Evolutionary conservation across 2,113 vertebrate species (phyloP), one percentile per base, ranked within the genome.

Genomic region (Hippocampus barbouri): DNA sequence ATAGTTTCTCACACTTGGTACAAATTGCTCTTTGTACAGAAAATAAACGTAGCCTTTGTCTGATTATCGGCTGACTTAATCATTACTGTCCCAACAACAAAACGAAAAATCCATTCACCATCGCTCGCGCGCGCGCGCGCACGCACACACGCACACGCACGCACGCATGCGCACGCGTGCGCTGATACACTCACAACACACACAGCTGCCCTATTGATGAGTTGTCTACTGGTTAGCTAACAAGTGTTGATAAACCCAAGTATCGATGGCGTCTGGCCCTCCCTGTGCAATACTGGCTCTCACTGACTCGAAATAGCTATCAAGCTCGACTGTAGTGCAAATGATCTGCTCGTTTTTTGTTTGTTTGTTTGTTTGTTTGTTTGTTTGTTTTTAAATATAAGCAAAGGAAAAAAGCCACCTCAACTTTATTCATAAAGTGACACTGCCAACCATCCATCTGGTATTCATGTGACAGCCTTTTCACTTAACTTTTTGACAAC

Each of bases 251-350:
- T 73, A 68, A 60, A 63, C 59, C 45, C 18, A 53, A 10, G 59
- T 80, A 85, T 77, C 74, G 84, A 82, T 73, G 67, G 60, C 15
- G 70, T 73, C 73, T 75, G 66, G 70, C 69, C 72, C 45, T 60
- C 69, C 72, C 45, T 56, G 51, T 25, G 66, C 7, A 18, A 20
- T 41, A 27, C 60, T 59, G 21, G 53, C 21, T 70, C 64, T 47
- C 53, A 76, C 68, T 8, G 53, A 66, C 47, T 65, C 72, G 43
- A 66, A 47, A 73, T 73, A 73, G 6, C 47, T 25, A n/a, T n/a
- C n/a, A 18, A 21, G 63, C 30, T 54, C 0, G 30, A n/a, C 53
- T 9, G 53, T 54, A 54, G 53, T 3, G 53, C 53, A 54, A 54
- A 54, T n/a, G n/a, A n/a, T 21, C 53, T 27, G 21, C 4, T 43